Conservation (phyloP, 2,797 vertebrate genomes). For the Nyctibius grandis region DNA sequence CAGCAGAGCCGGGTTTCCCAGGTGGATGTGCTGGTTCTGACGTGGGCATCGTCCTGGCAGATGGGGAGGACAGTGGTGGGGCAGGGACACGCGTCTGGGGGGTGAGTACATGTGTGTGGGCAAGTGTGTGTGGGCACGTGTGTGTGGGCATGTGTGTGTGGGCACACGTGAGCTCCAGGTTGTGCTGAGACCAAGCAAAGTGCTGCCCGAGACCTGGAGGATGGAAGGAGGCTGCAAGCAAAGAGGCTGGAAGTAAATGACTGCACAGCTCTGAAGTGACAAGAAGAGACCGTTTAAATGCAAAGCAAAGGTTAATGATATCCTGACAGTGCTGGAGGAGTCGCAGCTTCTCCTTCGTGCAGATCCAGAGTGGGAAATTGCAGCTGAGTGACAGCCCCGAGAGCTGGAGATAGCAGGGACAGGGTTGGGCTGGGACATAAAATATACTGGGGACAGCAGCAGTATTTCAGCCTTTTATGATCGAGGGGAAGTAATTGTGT, state of each 20-base stretch:
- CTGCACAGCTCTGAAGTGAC: not conserved
- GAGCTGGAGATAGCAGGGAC: not conserved
- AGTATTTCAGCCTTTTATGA: not conserved
- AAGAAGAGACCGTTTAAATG: not conserved
- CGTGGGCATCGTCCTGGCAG: not conserved
- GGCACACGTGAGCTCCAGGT: not conserved
- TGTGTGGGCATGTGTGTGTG: too few relatives aligned
- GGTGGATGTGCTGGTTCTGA: not conserved
- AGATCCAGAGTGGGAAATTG: not conserved
- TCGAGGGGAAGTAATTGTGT: not conserved
- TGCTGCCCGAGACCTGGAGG: not conserved
- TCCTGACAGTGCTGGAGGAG: not conserved
- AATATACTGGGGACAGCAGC: not conserved
- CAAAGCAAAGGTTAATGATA: constrained; percentile 20
- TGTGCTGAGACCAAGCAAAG: fast-evolving
- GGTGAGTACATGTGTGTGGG: fast-evolving
- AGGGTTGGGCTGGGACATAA: not conserved
- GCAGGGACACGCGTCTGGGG: fast-evolving
- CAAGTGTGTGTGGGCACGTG: too few relatives aligned
- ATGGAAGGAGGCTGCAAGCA: not conserved
- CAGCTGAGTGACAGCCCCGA: not conserved
- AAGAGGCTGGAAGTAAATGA: not conserved
- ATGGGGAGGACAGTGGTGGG: not conserved
- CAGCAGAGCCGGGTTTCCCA: too few relatives aligned
- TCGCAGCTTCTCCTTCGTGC: not conserved